A percentile compares a stretch with the other conserved stretches of the same genome.
Conservation (phyloP, 2,113 vertebrate genomes). For the Zingel zingel region DNA sequence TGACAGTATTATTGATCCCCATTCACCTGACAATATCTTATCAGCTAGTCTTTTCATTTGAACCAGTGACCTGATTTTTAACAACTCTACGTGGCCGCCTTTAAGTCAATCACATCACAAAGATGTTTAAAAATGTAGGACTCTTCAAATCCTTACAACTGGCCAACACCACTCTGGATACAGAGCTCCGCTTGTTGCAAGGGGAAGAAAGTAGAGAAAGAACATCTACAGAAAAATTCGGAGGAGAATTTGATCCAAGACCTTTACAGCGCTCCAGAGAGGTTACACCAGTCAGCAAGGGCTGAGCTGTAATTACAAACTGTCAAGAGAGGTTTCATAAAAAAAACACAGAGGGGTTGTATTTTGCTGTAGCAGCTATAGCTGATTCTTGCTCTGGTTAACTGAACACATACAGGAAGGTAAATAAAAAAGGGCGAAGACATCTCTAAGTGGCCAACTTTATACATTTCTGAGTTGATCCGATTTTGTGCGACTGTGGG, state of each 20-base stretch:
- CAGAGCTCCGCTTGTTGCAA: neutral
- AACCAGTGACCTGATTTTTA: neutral
- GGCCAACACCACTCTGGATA: neutral
- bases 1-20: neutral
- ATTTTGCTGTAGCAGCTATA: slow-evolving; percentile 39
- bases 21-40: neutral
- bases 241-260: neutral
- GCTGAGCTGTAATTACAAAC: slow-evolving; percentile 37
- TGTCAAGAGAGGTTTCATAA: slow-evolving; percentile 23
- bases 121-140: neutral
- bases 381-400: slow-evolving; percentile 37
- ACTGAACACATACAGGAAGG: neutral
- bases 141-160: neutral
- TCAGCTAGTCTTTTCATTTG: neutral
- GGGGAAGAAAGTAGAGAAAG: neutral
- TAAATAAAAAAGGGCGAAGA: slow-evolving; percentile 8
- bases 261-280: neutral
- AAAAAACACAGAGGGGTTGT: slow-evolving; percentile 17
- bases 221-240: neutral
- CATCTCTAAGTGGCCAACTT: neutral
- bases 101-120: too few species aligned
- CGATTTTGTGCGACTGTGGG: slow-evolving; percentile 32
- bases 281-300: neutral
- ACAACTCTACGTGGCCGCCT: neutral
- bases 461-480: neutral